A percentile compares a stretch with the other conserved stretches of the same genome.
phyloP scores from a whole-genome alignment of 2,888 invertebrate genomes.

The Geotrupes spiniger region DNA sequence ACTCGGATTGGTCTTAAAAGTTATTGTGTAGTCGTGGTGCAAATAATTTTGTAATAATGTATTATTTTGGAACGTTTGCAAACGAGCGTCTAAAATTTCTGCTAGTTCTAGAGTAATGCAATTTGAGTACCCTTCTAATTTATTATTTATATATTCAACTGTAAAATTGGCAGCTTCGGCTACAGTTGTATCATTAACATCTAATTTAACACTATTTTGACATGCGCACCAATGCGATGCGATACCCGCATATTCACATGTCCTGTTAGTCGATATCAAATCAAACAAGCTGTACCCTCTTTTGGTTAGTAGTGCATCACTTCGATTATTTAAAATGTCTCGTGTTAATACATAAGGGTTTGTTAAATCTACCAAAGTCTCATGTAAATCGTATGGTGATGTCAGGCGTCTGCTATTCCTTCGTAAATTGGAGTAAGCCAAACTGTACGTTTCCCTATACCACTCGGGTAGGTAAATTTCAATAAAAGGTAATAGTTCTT shows the following conservation, averaged over 20 bases:
- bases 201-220: conserved; percentile 61
- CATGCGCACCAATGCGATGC: conserved; percentile 88
- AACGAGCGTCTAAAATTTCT: conserved; percentile 64
- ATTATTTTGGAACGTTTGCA: conserved; percentile 54
- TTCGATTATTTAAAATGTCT: conserved; percentile 46
- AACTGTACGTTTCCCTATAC: conserved; percentile 62
- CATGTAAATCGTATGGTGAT: conserved; percentile 81
- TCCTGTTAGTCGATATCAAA: conserved; percentile 67
- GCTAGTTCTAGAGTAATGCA: conserved; percentile 65
- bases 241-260: conserved; percentile 75
- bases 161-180: conserved; percentile 60
- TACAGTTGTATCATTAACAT: conserved; percentile 55
- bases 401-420: conserved; percentile 70
- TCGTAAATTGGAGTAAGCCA: conserved; percentile 63
- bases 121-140: conserved; percentile 59
- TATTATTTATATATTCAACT: conserved; percentile 63
- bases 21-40: conserved; percentile 63
- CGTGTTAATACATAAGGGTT: conserved; percentile 52
- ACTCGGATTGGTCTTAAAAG: conserved; percentile 64
- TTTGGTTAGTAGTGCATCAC: conserved; percentile 43
- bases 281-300: conserved; percentile 76
- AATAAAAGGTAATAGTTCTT: conserved; percentile 83
- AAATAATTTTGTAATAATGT: conserved; percentile 43
- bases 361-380: conserved; percentile 70
- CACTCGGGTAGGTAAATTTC: conserved; percentile 70